phyloP scores from a whole-genome alignment of 2,113 vertebrate species.

The Nothocercus nigrocapillus region DNA sequence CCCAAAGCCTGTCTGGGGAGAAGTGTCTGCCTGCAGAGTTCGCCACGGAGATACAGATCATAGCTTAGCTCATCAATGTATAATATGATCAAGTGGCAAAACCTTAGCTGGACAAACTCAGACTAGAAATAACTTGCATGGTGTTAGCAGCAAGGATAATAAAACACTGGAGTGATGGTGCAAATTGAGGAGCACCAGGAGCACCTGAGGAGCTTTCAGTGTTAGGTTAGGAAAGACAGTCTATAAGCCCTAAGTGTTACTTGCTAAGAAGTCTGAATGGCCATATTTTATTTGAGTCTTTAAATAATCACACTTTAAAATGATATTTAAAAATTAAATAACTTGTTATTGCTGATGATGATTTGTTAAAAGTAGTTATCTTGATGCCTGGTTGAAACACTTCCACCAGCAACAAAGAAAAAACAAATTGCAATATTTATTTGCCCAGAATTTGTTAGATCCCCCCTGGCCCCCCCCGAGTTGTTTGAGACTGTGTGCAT shows the following conservation, averaged over 20 bases:
- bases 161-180: background rate
- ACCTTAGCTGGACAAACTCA: background rate
- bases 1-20: background rate
- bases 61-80: background rate
- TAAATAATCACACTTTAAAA: background rate
- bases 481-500: background rate
- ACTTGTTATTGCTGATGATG: background rate
- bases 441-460: background rate
- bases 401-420: background rate
- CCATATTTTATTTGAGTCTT: background rate
- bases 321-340: background rate
- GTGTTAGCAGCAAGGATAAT: background rate
- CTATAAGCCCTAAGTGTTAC: background rate
- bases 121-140: background rate
- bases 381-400: background rate
- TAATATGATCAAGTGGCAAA: background rate
- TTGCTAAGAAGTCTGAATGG: background rate
- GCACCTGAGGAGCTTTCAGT: background rate
- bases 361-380: background rate
- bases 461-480: too few relatives aligned
- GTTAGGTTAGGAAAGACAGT: background rate
- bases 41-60: background rate
- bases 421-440: background rate
- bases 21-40: background rate
- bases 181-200: background rate